A percentile compares a stretch with the other conserved stretches of the same genome.
These are phyloP conservation scores for Conus ventricosus DNA, from an alignment of 1,140 invertebrate genomes.

Conservation along the genomic window DNA sequence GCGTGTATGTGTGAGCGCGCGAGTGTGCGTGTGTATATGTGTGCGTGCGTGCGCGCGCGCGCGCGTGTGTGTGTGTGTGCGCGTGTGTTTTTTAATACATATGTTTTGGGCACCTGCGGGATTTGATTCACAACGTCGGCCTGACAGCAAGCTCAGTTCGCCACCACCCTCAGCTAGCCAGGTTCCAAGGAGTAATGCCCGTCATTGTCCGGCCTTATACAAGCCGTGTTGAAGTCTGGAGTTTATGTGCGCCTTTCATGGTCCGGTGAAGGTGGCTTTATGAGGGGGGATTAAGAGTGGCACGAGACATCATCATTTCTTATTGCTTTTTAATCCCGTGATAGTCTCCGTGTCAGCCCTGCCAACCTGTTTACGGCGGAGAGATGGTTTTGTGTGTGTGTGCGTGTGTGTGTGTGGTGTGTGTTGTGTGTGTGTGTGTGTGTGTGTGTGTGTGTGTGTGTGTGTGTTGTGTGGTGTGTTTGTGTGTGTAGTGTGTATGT, in stretches of 20 bases:
- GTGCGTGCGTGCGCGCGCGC: too few relatives aligned
- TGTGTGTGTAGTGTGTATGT: not conserved
- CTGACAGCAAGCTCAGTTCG: too few relatives aligned
- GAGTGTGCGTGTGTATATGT: too few relatives aligned
- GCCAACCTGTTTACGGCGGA: not conserved
- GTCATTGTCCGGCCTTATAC: too few relatives aligned
- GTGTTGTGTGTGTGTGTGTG: not conserved
- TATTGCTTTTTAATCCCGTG: not conserved
- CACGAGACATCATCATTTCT: not conserved
- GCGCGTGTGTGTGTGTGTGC: too few relatives aligned
- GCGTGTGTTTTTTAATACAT: too few relatives aligned
- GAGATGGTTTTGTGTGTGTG: not conserved
- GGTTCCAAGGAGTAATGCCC: too few relatives aligned
- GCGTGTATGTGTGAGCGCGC: too few relatives aligned
- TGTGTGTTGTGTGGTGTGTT: not conserved
- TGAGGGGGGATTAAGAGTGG: not conserved
- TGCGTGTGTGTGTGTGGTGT: not conserved
- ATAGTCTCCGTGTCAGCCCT: too few relatives aligned
- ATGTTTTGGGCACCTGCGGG: too few relatives aligned
- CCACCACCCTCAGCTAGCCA: too few relatives aligned
- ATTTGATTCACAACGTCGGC: too few relatives aligned
- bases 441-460: not conserved
- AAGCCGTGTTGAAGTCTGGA: not conserved
- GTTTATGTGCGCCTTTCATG: not conserved
- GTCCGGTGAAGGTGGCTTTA: not conserved